Base-by-base conservation (phyloP, 2,113 vertebrate species). In the Zosterops lateralis region DNA sequence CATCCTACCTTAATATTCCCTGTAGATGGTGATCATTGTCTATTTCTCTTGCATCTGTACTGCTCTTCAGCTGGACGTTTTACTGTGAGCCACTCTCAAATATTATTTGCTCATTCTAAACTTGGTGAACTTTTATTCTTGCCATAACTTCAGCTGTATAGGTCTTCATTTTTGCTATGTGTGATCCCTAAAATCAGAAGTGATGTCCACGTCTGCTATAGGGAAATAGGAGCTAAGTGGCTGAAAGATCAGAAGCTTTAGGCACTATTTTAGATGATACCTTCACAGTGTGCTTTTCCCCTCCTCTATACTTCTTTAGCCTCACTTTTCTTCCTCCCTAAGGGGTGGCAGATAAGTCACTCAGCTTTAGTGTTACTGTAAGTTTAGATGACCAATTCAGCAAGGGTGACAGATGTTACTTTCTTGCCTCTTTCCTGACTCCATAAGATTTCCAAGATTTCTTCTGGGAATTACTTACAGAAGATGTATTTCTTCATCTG, bases 391-490 rank as follows among this genome's bases (percentile, higher is more conserved):
- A 96, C 92, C 89, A 89, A 92, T 96, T 92, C 95, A 92, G 54
- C 53, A 93, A 72, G 47, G 81, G 84, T 97, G 96, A 98, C 95
- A 96, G 96, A 98, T 98, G 95, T 60, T 95, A 76, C 92, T 96
- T 94, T 96, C 62, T 62, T 97, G 76, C 92, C 92, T 96, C 89
- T 95, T 95, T 88, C 60, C 74, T 96, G 71, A 90, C 91, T 80
- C 80, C 95, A 34, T 79, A 95, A 97, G 96, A 97, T 95, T 93
- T 93, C 62, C 92, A 89, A 93, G 93, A 95, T 97, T 97, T 97
- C 97, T 98, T 90, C 68, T 97, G 97, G 97, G 97, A 97, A 97
- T 98, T 97, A 97, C 97, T 97, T 97, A 94, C 68, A 96, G 96
- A 97, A 97, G 97, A 98, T 97, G 57, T 97, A 97, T 98, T 98